Conservation (phyloP, 2,888 invertebrate genomes). For the Azorinus chamasolen region DNA sequence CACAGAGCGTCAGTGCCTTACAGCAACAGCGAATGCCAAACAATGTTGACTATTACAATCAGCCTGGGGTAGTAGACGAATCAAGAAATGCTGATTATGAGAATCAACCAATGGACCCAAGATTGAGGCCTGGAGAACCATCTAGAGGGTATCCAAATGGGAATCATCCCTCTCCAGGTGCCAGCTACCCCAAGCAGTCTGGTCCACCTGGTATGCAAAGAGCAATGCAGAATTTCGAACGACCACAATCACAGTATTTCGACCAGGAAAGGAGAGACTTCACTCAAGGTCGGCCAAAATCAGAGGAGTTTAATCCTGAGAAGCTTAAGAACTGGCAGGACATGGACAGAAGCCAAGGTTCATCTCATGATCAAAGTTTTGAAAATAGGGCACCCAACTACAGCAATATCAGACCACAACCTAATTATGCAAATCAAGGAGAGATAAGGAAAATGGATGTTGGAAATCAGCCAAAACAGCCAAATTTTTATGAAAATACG, state of each 20-base stretch:
- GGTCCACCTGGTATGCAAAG: constrained; percentile 40
- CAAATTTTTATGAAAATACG: constrained; percentile 83
- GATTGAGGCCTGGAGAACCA: constrained; percentile 46
- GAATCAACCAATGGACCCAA: constrained; percentile 77
- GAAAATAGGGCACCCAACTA: constrained; percentile 70
- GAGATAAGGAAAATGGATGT: constrained; percentile 84
- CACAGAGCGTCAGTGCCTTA: constrained; percentile 77
- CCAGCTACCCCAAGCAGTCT: constrained; percentile 17
- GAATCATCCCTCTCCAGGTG: constrained; percentile 51
- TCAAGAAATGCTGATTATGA: constrained; percentile 78
- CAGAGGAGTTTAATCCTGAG: constrained; percentile 77
- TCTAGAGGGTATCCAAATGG: constrained; percentile 51
- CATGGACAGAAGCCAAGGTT: constrained; percentile 71
- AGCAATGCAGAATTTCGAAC: constrained; percentile 70
- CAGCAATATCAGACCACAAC: constrained; percentile 72
- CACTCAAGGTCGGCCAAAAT: constrained; percentile 72
- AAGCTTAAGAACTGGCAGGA: constrained; percentile 82
- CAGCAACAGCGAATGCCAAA: constrained; percentile 58
- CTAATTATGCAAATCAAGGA: constrained; percentile 74
- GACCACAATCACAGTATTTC: constrained; percentile 80
- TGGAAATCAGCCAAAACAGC: constrained; percentile 74
- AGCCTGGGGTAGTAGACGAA: constrained; percentile 63
- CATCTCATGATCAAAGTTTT: constrained; percentile 69
- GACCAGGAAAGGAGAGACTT: constrained; percentile 70
- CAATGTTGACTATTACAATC: constrained; percentile 70